Conservation (phyloP, 2,113 vertebrate species). For the Nanger granti region DNA sequence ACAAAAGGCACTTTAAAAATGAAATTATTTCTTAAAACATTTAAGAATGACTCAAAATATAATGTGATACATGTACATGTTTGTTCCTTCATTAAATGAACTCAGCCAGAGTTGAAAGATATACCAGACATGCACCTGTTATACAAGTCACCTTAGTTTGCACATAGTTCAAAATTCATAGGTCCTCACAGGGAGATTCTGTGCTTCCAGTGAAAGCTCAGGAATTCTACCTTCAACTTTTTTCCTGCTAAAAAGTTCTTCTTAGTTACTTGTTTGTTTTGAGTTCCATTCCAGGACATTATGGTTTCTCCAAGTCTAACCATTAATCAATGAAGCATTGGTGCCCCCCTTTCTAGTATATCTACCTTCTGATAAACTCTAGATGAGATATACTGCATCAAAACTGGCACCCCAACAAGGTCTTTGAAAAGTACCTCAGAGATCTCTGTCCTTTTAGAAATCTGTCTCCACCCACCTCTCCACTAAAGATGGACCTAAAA, state of each 20-base stretch:
- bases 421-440: background rate
- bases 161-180: background rate
- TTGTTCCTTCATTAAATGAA: background rate
- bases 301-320: background rate
- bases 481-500: constrained; percentile 41
- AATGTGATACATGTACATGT: background rate
- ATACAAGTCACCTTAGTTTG: background rate
- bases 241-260: constrained; percentile 3
- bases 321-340: background rate
- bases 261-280: background rate
- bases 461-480: background rate
- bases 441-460: background rate
- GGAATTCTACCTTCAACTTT: background rate
- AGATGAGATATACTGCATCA: background rate
- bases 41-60: background rate
- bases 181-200: background rate
- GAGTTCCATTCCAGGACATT: background rate
- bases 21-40: background rate
- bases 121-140: background rate
- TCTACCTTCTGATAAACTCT: background rate
- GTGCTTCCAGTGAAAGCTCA: background rate
- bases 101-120: background rate
- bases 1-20: background rate
- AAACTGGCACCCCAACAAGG: background rate
- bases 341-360: background rate